phyloP scores from a whole-genome alignment of 2,888 invertebrate species.

The Microctonus hyperodae region DNA sequence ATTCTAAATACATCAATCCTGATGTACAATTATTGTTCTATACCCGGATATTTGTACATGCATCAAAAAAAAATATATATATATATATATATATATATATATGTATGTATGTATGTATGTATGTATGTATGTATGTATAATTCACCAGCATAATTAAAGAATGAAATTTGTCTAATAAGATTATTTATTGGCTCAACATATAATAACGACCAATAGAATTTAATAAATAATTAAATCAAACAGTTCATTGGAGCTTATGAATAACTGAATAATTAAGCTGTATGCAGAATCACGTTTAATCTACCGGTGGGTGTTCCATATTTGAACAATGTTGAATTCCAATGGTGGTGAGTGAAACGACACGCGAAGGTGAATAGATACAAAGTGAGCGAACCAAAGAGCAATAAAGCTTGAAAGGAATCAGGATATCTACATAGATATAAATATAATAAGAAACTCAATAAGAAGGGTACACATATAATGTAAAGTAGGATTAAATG shows the following conservation, averaged over 20 bases:
- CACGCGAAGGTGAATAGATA: constrained; percentile 3
- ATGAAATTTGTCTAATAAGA: no score
- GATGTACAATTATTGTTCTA: neutral
- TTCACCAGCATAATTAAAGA: no score
- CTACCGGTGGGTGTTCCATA: constrained; percentile 10
- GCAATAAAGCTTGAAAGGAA: neutral
- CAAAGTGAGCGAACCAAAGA: neutral
- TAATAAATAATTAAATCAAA: neutral
- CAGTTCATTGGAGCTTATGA: neutral
- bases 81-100: no score
- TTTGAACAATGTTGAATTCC: constrained; percentile 2
- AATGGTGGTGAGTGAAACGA: neutral
- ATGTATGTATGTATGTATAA: no score
- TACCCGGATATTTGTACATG: neutral
- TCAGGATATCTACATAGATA: neutral
- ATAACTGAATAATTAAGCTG: neutral
- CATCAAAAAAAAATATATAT: no score
- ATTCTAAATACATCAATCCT: neutral
- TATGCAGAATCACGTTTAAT: neutral
- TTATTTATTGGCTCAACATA: no score
- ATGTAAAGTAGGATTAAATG: constrained; percentile 12
- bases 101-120: no score
- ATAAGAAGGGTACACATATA: neutral
- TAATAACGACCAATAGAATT: neutral
- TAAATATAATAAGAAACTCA: neutral